Evolutionary conservation across 2,888 invertebrate species (phyloP).

Genomic region (Dicycla oo): DNA sequence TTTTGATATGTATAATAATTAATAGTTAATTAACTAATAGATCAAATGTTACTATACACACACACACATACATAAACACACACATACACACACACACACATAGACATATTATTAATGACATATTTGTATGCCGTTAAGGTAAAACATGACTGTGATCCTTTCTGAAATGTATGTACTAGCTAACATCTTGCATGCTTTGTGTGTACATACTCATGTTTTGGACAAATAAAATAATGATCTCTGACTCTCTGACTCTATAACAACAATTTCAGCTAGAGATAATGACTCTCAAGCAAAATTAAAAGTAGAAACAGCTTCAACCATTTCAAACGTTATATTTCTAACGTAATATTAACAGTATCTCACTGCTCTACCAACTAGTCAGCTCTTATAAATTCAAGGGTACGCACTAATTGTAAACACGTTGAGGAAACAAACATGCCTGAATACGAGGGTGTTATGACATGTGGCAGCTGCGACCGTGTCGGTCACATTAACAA

Average conservation of each 20-base stretch:
- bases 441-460: conserved; percentile 72
- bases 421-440: conserved; percentile 69
- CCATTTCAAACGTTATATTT: conserved; percentile 30
- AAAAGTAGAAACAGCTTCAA: conserved; percentile 10
- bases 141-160: no score
- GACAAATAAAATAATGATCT: no score
- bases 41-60: no score
- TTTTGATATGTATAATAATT: no score
- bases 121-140: no score
- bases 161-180: no score
- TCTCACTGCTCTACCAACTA: conserved; percentile 18
- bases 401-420: conserved; percentile 63
- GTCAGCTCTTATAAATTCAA: conserved; percentile 48
- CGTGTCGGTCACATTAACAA: conserved; percentile 64
- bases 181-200: no score
- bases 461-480: conserved; percentile 81
- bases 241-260: neutral
- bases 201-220: no score
- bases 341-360: conserved; percentile 23
- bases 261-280: neutral
- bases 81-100: no score
- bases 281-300: neutral
- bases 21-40: no score
- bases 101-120: no score
- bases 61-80: no score